Evolutionary conservation across 2,888 invertebrate species (phyloP).

Genomic region (Vesta saturnalis): DNA sequence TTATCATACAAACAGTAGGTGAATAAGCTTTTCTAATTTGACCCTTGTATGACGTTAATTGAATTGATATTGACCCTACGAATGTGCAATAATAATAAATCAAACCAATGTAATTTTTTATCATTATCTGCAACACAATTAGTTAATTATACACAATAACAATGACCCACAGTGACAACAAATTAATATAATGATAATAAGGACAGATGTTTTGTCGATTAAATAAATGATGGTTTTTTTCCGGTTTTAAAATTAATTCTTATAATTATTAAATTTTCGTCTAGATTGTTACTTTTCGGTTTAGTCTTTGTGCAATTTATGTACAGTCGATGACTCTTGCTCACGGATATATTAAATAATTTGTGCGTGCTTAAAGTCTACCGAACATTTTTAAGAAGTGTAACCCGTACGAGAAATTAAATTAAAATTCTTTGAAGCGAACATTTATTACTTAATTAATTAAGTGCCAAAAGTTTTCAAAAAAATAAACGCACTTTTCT

Average conservation of each 20-base stretch:
- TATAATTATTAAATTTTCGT: slow-evolving; percentile 20
- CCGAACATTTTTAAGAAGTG: neutral
- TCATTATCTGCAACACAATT: neutral
- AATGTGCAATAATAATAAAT: neutral
- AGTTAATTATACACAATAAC: neutral
- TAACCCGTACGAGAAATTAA: neutral
- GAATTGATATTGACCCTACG: neutral
- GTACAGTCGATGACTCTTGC: slow-evolving; percentile 11
- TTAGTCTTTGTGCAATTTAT: slow-evolving; percentile 18
- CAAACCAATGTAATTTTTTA: neutral
- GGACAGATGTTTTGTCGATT: slow-evolving; percentile 11
- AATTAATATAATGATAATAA: neutral
- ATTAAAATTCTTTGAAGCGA: too few species aligned
- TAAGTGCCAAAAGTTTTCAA: too few species aligned
- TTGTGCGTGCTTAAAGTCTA: too few species aligned
- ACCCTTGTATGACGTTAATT: neutral
- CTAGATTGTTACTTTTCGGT: slow-evolving; percentile 6
- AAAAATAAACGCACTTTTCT: too few species aligned
- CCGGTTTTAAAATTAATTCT: slow-evolving; percentile 19
- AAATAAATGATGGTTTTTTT: slow-evolving; percentile 17
- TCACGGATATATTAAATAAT: too few species aligned
- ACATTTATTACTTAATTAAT: too few species aligned
- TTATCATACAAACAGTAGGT: neutral
- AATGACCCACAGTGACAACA: slow-evolving; percentile 15
- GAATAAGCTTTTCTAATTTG: neutral